These are phyloP conservation scores for Schizaphis graminum DNA, from an alignment of 2,888 invertebrate genomes.

Conservation along the genomic window DNA sequence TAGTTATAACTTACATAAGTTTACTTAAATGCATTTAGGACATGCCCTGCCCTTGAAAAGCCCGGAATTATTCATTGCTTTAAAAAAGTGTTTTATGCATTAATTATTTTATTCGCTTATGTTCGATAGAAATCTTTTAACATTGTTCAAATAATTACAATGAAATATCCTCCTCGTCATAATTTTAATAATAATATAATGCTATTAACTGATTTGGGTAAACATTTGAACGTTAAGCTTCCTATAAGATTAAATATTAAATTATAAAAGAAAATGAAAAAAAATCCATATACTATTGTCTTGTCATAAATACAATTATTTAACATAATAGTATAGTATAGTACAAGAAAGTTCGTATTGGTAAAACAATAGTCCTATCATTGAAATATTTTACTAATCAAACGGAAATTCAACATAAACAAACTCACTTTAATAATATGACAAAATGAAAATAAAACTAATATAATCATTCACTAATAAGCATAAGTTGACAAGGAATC, in stretches of 20 bases:
- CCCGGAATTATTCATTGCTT: background rate
- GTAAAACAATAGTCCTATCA: background rate
- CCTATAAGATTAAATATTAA: background rate
- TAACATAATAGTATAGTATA: background rate
- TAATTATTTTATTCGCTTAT: constrained; percentile 29
- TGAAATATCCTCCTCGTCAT: background rate
- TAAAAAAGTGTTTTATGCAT: constrained; percentile 23
- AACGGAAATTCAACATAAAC: background rate
- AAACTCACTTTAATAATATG: background rate
- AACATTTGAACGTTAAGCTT: background rate
- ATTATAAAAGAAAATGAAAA: background rate
- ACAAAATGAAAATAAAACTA: background rate
- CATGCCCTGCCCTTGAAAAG: constrained; percentile 43
- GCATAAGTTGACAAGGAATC: background rate
- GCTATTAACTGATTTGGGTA: background rate
- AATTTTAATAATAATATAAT: background rate
- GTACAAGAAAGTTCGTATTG: background rate
- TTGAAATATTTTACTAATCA: background rate
- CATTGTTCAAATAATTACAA: constrained; percentile 33
- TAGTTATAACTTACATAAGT: background rate
- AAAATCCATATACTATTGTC: background rate
- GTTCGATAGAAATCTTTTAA: constrained; percentile 37
- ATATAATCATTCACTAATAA: background rate
- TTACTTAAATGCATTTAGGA: constrained; percentile 21
- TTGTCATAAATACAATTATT: background rate